These are phyloP conservation scores for Drosophila mayaguana DNA, from an alignment of 2,888 invertebrate species.

Conservation along the genomic window DNA sequence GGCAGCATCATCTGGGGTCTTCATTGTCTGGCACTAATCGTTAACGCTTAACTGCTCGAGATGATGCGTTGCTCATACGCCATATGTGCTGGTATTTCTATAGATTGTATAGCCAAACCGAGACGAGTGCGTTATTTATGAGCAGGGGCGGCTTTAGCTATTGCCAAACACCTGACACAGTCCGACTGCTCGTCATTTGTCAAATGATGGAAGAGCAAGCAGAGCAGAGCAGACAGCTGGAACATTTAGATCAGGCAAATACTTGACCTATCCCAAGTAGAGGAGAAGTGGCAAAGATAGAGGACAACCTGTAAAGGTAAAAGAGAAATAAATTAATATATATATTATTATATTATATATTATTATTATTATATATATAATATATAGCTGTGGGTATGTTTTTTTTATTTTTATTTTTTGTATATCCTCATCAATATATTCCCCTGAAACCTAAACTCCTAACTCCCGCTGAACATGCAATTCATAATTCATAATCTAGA, in stretches of 20 bases:
- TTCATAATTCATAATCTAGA: neutral
- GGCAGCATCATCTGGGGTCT: constrained; percentile 24
- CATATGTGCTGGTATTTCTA: constrained; percentile 31
- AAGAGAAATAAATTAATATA: too few relatives aligned
- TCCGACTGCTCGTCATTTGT: constrained; percentile 23
- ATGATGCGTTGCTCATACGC: constrained; percentile 61
- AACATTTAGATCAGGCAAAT: neutral
- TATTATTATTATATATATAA: too few relatives aligned
- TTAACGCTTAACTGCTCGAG: constrained; percentile 62
- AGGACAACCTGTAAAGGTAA: neutral
- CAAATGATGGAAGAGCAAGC: constrained; percentile 1
- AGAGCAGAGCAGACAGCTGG: neutral
- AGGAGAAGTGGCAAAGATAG: neutral
- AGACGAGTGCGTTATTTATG: constrained; percentile 55
- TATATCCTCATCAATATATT: neutral
- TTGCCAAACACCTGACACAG: constrained; percentile 64
- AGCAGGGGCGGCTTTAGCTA: neutral
- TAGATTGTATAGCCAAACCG: constrained; percentile 30
- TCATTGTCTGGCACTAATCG: constrained; percentile 60
- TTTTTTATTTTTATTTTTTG: neutral
- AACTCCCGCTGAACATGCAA: neutral
- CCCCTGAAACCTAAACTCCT: neutral
- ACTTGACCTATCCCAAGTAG: constrained; percentile 27
- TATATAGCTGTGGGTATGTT: too few relatives aligned
- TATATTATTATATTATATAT: too few relatives aligned